Conservation (phyloP, 2,113 vertebrate species). For the Crotalus viridis region DNA sequence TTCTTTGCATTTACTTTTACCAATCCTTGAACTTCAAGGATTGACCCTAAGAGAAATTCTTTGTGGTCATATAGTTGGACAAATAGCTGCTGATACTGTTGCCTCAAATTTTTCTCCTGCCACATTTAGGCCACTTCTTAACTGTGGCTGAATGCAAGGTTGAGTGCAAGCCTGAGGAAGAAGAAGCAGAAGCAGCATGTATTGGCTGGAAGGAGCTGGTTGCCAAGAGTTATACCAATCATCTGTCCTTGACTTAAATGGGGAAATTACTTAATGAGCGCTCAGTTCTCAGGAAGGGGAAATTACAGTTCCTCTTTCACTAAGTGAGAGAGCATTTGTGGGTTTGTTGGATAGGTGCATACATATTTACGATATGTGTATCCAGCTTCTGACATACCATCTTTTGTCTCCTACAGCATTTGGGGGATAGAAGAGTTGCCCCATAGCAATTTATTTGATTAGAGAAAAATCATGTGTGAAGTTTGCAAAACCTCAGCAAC, state of each 20-base stretch:
- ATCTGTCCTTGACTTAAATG: not conserved
- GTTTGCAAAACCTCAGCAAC: not conserved
- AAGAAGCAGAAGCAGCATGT: not conserved
- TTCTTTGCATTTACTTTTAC: not conserved
- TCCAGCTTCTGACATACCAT: not conserved
- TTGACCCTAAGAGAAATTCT: not conserved
- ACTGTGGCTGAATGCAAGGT: not conserved
- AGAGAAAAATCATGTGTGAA: not conserved
- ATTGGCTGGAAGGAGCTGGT: not conserved
- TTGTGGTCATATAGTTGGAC: not conserved
- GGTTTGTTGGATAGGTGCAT: not conserved
- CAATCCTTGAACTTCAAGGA: not conserved
- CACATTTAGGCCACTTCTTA: not conserved
- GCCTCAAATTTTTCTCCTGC: not conserved
- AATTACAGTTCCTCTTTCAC: too few species aligned
- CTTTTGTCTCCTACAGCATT: not conserved
- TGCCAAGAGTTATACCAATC: not conserved
- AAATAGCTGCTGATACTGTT: not conserved
- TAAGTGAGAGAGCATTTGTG: not conserved
- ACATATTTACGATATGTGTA: not conserved
- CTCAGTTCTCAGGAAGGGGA: not conserved
- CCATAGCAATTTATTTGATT: not conserved
- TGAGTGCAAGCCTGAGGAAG: not conserved
- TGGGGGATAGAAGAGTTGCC: not conserved
- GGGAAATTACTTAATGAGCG: not conserved